These are phyloP conservation scores for Cyprinodon diabolis DNA, from an alignment of 2,797 vertebrate species.

Conservation along the genomic window DNA sequence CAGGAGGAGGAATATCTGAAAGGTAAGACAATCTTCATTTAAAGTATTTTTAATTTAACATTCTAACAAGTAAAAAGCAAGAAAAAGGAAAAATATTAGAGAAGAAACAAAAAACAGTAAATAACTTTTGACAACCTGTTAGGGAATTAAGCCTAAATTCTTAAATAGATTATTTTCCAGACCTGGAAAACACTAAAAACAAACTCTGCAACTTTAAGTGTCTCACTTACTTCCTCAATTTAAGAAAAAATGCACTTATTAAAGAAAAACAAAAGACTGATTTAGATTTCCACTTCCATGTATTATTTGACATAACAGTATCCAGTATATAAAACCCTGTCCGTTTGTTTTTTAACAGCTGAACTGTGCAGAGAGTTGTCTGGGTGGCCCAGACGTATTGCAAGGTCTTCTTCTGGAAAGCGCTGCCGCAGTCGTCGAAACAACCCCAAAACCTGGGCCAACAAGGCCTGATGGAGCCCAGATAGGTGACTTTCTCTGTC, in stretches of 20 bases:
- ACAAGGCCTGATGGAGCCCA: slow-evolving; percentile 60
- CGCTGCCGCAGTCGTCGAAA: slow-evolving; percentile 69
- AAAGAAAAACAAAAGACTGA: too few species aligned
- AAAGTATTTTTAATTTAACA: neutral
- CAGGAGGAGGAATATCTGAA: slow-evolving; percentile 79
- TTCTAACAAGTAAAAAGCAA: too few species aligned
- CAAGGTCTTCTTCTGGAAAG: slow-evolving; percentile 74
- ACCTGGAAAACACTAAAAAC: neutral
- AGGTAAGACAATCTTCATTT: slow-evolving; percentile 64
- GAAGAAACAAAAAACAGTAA: neutral
- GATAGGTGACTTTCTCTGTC: slow-evolving; percentile 26
- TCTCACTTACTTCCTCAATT: too few species aligned
- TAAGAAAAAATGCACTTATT: too few species aligned
- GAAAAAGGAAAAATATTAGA: neutral
- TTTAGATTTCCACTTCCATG: too few species aligned
- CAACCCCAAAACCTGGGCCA: slow-evolving; percentile 76
- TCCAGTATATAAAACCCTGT: neutral
- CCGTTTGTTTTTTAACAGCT: slow-evolving; percentile 58
- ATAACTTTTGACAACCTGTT: neutral
- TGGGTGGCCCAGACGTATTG: slow-evolving; percentile 80
- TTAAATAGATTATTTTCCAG: neutral
- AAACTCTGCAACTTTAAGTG: neutral
- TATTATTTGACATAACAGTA: neutral
- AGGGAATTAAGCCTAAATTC: neutral
- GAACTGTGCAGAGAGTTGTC: slow-evolving; percentile 82